Conservation (phyloP, 2,113 vertebrate genomes). For the Symphodus melops region DNA sequence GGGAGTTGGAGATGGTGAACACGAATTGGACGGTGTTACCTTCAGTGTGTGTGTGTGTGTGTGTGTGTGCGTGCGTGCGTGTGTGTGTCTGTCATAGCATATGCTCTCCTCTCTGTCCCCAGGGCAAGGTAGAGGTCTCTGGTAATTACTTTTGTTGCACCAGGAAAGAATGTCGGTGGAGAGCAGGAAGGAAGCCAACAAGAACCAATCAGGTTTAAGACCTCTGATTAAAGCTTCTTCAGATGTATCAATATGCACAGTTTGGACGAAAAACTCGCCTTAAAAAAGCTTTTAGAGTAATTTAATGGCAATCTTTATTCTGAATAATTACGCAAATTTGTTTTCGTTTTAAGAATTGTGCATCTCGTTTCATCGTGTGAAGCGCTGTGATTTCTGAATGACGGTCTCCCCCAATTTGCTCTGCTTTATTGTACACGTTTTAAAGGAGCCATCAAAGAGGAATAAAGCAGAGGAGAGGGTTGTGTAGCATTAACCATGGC, state of each 20-base stretch:
- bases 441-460: conserved; percentile 51
- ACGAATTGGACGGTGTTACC: conserved; percentile 79
- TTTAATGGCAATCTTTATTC: not conserved
- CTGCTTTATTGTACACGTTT: conserved; percentile 49
- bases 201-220: conserved; percentile 63
- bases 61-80: conserved; percentile 15
- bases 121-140: conserved; percentile 72
- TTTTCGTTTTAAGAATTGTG: not conserved
- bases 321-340: not conserved
- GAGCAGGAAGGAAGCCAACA: conserved; percentile 61
- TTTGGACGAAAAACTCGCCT: not conserved
- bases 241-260: conserved; percentile 31
- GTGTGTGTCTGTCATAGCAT: conserved; percentile 44
- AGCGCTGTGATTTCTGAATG: conserved; percentile 21
- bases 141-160: conserved; percentile 80
- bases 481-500: conserved; percentile 69
- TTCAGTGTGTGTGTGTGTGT: conserved; percentile 20
- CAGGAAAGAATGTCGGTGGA: conserved; percentile 66
- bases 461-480: conserved; percentile 62
- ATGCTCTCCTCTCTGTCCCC: conserved; percentile 75
- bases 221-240: conserved; percentile 57
- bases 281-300: not conserved
- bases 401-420: conserved; percentile 19
- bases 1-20: conserved; percentile 68
- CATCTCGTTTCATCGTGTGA: not conserved